Conservation (phyloP, 2,888 invertebrate species). For the Elegia similella region DNA sequence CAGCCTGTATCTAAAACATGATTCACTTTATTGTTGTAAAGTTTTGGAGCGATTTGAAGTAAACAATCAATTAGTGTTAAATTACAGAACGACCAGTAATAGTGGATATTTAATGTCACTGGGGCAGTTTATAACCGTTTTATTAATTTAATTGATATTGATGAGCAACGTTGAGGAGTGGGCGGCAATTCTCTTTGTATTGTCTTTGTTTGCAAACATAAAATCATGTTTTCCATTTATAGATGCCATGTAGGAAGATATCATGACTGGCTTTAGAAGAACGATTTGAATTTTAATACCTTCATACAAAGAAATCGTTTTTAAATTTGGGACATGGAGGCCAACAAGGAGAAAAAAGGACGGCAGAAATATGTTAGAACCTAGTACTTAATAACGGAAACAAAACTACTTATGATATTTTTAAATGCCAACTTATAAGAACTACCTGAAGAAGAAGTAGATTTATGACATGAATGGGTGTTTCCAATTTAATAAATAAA, state of each 20-base stretch:
- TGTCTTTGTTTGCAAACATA: constrained; percentile 43
- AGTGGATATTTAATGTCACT: constrained; percentile 74
- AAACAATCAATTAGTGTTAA: constrained; percentile 76
- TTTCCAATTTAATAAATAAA: too few relatives aligned
- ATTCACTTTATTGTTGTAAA: constrained; percentile 70
- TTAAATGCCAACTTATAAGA: too few relatives aligned
- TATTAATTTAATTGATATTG: constrained; percentile 75
- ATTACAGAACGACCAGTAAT: constrained; percentile 68
- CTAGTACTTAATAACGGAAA: too few relatives aligned
- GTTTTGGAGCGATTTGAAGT: constrained; percentile 69
- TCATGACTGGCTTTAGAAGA: background rate
- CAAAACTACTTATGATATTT: too few relatives aligned
- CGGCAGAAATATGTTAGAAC: too few relatives aligned
- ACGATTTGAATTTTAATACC: background rate
- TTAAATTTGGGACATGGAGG: background rate
- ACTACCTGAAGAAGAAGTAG: too few relatives aligned
- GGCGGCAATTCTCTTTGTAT: constrained; percentile 49
- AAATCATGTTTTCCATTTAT: constrained; percentile 9
- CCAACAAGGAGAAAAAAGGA: too few relatives aligned
- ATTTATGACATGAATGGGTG: too few relatives aligned
- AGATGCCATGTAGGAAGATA: background rate
- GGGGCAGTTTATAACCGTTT: constrained; percentile 74
- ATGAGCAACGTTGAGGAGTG: constrained; percentile 62
- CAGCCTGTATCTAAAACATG: constrained; percentile 51
- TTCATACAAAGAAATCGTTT: background rate